A percentile compares a stretch with the other conserved stretches of the same genome.
Evolutionary conservation across 2,888 invertebrate genomes (phyloP).

Genomic region (Schizotus pectinicornis): DNA sequence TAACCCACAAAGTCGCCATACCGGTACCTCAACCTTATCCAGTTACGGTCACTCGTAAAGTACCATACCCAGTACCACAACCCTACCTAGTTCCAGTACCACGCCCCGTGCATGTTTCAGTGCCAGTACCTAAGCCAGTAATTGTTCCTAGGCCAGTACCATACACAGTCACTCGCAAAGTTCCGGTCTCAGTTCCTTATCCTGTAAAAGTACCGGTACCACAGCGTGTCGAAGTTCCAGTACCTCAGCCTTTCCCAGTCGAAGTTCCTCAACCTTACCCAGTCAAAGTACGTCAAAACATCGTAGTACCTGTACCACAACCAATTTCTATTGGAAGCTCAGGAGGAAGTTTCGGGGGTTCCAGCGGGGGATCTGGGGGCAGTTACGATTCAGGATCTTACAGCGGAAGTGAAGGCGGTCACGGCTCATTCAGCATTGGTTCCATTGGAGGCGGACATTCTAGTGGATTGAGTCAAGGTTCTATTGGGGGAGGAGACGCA

Average conservation of each 20-base stretch:
- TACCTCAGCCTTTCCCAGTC: constrained; percentile 41
- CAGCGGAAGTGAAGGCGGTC: constrained; percentile 2
- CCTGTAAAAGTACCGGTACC: constrained; percentile 51
- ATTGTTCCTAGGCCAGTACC: constrained; percentile 52
- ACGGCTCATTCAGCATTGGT: not conserved
- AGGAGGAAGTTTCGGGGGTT: constrained; percentile 31
- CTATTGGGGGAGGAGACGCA: constrained; percentile 55
- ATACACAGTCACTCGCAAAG: constrained; percentile 51
- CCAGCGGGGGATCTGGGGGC: constrained; percentile 26
- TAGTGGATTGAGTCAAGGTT: constrained; percentile 22
- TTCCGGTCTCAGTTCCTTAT: constrained; percentile 57
- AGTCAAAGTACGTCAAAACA: constrained; percentile 52
- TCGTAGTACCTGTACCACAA: constrained; percentile 63
- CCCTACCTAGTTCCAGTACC: constrained; percentile 62
- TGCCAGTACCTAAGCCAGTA: constrained; percentile 52
- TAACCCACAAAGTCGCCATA: constrained; percentile 50
- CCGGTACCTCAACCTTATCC: constrained; percentile 52
- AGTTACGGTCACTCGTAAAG: constrained; percentile 59
- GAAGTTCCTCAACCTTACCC: constrained; percentile 22
- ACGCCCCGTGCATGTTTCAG: constrained; percentile 58
- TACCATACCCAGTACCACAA: constrained; percentile 62
- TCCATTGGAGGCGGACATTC: constrained; percentile 14
- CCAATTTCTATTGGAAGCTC: constrained; percentile 55
- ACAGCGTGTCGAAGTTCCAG: constrained; percentile 36
- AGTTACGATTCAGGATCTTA: not conserved